Evolutionary conservation across 2,888 invertebrate species (phyloP), one percentile per base, ranked within the genome.

Genomic region (Coenonympha arcania): DNA sequence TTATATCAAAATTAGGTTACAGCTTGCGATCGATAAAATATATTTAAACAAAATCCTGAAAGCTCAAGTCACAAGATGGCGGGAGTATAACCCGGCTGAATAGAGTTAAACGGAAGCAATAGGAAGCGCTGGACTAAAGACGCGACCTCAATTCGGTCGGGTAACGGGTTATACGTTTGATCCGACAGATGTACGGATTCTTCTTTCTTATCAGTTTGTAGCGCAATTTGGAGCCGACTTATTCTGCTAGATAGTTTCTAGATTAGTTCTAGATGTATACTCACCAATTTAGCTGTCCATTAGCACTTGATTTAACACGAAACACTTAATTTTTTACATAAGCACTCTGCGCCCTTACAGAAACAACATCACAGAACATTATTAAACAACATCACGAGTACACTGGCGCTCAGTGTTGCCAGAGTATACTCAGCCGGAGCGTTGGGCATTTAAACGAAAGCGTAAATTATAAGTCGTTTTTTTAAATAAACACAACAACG

Each of bases 321-420:
- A 83, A 82, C 84, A 85, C 83, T 70, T 63, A 69, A 68, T 73
- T 77, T 76, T 82, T 77, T 75, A 75, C 83, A 83, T 85, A 79
- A 82, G 80, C 85, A 85, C 84, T 83, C 78, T 82, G 85, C 87
- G 85, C 87, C 86, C 85, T 76, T 79, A 77, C 79, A 64, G 81
- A 75, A 82, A 79, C 78, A 83, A 84, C n/a, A n/a, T n/a, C n/a
- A n/a, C n/a, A n/a, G n/a, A n/a, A n/a, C n/a, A n/a, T n/a, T n/a
- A n/a, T n/a, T n/a, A n/a, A n/a, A n/a, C n/a, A n/a, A n/a, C 82
- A 85, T 84, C 82, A 85, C 84, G 83, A 75, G 76, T 73, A 79
- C 73, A 79, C 81, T 82, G 79, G 20, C 85, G 84, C 81, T 84
- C 84, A 78, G 73, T 65, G 79, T 58, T n/a, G n/a, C n/a, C n/a